phyloP scores from a whole-genome alignment of 2,888 invertebrate species.

The Trisateles emortualis region DNA sequence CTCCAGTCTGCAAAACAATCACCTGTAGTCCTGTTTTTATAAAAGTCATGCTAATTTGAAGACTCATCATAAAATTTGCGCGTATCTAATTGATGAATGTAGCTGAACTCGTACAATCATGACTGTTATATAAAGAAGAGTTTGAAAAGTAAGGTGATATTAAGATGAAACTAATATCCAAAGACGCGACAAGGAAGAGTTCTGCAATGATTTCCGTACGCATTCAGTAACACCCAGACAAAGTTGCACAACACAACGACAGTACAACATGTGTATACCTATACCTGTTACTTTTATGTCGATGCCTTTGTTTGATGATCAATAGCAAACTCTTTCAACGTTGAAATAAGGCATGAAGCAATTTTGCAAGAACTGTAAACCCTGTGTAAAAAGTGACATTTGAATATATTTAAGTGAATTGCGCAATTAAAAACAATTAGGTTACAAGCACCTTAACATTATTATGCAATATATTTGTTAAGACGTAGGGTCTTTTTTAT shows the following conservation, averaged over 20 bases:
- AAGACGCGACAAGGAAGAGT: constrained; percentile 67
- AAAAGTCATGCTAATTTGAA: background rate
- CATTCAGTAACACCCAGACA: constrained; percentile 65
- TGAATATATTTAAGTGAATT: constrained; percentile 9
- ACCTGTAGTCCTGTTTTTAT: constrained; percentile 8
- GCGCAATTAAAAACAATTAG: constrained; percentile 16
- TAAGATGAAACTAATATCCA: constrained; percentile 57
- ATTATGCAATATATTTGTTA: background rate
- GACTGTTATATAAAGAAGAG: constrained; percentile 52
- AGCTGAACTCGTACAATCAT: constrained; percentile 13
- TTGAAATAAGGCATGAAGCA: constrained; percentile 55
- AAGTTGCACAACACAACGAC: constrained; percentile 62
- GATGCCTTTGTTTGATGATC: constrained; percentile 60
- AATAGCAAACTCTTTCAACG: constrained; percentile 50
- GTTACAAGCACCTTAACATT: constrained; percentile 3
- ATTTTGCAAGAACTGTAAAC: constrained; percentile 56
- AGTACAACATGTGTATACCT: constrained; percentile 44
- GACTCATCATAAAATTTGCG: background rate
- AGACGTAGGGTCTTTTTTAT: background rate
- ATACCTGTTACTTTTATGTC: constrained; percentile 54
- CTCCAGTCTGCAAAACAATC: constrained; percentile 29
- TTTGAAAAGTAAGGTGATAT: constrained; percentile 56
- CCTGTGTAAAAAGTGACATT: constrained; percentile 17
- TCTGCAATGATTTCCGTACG: constrained; percentile 68
- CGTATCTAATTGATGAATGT: background rate